Evolutionary conservation across 2,113 vertebrate genomes (phyloP).

Genomic region (Myotis brandtii): DNA sequence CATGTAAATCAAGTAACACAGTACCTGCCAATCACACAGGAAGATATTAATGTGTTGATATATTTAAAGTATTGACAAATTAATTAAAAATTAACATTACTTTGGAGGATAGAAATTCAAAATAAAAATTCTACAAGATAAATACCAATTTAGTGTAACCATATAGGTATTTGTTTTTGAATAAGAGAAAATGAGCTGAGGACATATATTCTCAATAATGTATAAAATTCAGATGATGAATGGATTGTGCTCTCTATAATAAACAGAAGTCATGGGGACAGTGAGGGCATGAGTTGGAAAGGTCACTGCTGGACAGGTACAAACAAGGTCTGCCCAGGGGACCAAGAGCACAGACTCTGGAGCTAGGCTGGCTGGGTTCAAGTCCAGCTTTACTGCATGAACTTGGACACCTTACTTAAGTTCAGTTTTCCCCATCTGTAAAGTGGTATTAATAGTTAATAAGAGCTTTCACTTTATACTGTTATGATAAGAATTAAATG

Average conservation of each 20-base stretch:
- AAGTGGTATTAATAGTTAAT: not conserved
- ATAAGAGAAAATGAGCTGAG: not conserved
- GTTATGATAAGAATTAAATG: not conserved
- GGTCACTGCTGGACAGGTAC: not conserved
- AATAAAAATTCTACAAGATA: conserved; percentile 35
- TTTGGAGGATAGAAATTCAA: not conserved
- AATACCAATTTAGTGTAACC: not conserved
- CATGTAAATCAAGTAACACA: not conserved
- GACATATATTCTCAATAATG: not conserved
- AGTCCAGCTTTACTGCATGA: not conserved
- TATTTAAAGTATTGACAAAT: not conserved
- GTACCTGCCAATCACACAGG: not conserved
- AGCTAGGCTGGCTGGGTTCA: not conserved
- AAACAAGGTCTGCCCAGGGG: not conserved
- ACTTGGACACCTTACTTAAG: not conserved
- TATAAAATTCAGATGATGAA: not conserved
- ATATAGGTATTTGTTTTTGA: conserved; percentile 10
- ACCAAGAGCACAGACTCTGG: not conserved
- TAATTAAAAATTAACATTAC: conserved; percentile 5
- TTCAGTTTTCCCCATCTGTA: not conserved
- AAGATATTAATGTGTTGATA: not conserved
- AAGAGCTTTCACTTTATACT: not conserved
- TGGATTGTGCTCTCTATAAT: not conserved
- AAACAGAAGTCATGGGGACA: not conserved
- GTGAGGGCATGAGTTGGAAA: not conserved